A percentile compares a stretch with the other conserved stretches of the same genome.
These are phyloP conservation scores for Monopterus albus DNA, from an alignment of 2,113 vertebrate genomes.

Conservation along the genomic window DNA sequence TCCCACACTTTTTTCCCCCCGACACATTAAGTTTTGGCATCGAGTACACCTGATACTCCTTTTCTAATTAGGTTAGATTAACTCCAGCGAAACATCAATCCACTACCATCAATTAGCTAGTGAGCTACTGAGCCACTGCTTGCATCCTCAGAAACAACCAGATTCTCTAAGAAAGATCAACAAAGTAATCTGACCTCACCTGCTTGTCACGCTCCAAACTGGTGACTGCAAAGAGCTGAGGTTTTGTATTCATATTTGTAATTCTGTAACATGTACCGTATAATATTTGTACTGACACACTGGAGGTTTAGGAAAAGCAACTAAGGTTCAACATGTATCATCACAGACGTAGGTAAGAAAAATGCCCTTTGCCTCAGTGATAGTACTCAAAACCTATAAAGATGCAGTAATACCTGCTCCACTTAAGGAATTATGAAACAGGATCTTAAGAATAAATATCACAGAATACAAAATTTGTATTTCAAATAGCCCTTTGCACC, in stretches of 20 bases:
- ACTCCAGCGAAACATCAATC: too few species aligned
- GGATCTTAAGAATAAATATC: too few species aligned
- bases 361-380: slow-evolving; percentile 23
- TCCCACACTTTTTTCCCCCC: too few species aligned
- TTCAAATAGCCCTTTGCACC: too few species aligned
- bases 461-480: too few species aligned
- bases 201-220: neutral
- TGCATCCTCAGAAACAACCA: neutral
- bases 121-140: neutral
- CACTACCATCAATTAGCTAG: neutral
- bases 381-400: neutral
- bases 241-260: too few species aligned
- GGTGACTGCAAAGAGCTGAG: too few species aligned
- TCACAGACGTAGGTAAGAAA: slow-evolving; percentile 44
- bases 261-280: too few species aligned
- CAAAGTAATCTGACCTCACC: neutral
- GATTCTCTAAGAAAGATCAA: neutral
- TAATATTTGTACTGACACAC: too few species aligned
- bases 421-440: neutral
- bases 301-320: neutral
- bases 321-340: neutral
- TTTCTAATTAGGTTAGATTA: too few species aligned
- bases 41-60: neutral
- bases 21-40: neutral
- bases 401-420: neutral